Base-by-base conservation (phyloP, 2,888 invertebrate genomes). In the Orchesellides sinensis region DNA sequence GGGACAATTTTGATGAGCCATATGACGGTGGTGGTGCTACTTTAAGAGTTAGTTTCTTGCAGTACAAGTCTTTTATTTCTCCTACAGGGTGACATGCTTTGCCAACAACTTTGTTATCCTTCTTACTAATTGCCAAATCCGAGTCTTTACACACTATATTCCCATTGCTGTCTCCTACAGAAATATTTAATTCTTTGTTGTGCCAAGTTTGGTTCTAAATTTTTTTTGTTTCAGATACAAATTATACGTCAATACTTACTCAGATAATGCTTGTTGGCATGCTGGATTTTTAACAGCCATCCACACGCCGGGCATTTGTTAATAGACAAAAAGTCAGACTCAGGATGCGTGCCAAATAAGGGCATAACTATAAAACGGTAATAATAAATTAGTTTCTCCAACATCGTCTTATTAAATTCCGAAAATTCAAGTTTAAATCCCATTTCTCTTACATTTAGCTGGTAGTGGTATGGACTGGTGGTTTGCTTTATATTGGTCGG, bases 221-320 rank as follows among this genome's bases (percentile, higher is more conserved):
- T 52, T 23, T 54, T 19, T 59, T 59, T 35, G 19, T 10, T 25
- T 0, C 8, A 17, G 10, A 25, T 40, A 17, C 54, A 35, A 19
- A 19, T 56, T 6, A 14, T 59, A 14, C n/a, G 25, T 17, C 19
- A 17, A 35, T 19, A 68, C 86, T 80, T 85, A 87, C 87, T 25
- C 56, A 78, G 59, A 65, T 66, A 87, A 69, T 87, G 87, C 25
- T 83, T 80, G 14, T 83, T 75, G 4, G 85, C 49, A 82, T 85
- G 86, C 40, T 88, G 85, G 0, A 83, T 83, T 68, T 88, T 88
- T 54, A 85, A 70, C 19, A 80, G 59, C 80, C 81, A 83, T 6
- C 72, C 69, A 73, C 87, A 87, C 6, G 84, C 86, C 1, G 86
- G 75, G 49, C 87, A 87, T 56, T 83, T 83, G 0, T 85, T 85